Conservation (phyloP, 92 coral and sea anemone genomes). For the Epizoanthus fatuus region DNA sequence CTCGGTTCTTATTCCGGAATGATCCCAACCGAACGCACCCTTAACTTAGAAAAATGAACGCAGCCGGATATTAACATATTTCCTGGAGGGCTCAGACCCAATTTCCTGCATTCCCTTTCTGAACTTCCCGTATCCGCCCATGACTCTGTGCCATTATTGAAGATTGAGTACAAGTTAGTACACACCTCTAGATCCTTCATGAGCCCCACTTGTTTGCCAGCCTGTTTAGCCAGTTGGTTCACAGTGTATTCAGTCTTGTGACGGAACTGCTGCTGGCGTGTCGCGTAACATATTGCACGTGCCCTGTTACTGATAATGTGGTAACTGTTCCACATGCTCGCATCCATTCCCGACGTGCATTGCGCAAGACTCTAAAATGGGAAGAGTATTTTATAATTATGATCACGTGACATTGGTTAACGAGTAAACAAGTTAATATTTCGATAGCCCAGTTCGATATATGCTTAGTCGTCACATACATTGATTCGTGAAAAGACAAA, state of each 20-base stretch:
- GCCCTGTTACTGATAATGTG: conserved; percentile 99
- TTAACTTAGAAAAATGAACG: too few species aligned
- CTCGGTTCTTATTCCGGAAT: too few species aligned
- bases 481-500: too few species aligned
- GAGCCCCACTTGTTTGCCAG: conserved; percentile 86
- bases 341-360: conserved; percentile 94
- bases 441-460: too few species aligned
- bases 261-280: conserved; percentile 96
- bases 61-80: background rate
- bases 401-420: background rate
- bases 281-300: conserved; percentile 97
- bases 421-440: background rate
- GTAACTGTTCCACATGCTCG: conserved; percentile 96
- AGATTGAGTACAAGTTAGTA: too few species aligned
- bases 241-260: conserved; percentile 96
- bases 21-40: too few species aligned
- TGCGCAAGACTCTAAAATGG: conserved; percentile 77
- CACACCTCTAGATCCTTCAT: conserved; percentile 85
- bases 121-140: background rate
- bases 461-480: too few species aligned
- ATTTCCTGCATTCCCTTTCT: background rate
- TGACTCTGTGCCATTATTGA: background rate
- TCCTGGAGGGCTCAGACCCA: background rate
- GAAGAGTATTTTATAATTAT: background rate
- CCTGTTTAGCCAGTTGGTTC: conserved; percentile 89